Conservation (phyloP, 1,140 invertebrate genomes). For the Solenopsis fugax region DNA sequence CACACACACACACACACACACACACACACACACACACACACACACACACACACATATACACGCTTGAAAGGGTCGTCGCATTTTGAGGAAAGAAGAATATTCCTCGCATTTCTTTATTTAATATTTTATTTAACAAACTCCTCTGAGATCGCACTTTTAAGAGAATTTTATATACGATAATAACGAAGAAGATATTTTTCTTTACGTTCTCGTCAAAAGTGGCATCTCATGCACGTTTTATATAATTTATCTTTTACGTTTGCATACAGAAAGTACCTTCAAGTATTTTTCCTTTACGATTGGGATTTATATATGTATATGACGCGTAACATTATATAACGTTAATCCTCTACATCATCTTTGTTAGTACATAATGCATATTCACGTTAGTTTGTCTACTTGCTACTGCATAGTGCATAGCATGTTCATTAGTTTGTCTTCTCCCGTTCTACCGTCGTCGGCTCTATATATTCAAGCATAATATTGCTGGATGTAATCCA, state of each 20-base stretch:
- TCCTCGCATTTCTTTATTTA: background rate
- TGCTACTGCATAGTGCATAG: background rate
- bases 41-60: no score
- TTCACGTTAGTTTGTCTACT: constrained; percentile 12
- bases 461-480: constrained; percentile 33
- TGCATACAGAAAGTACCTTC: background rate
- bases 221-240: background rate
- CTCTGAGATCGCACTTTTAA: no score
- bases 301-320: background rate
- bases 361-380: background rate
- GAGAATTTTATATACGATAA: background rate
- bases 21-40: no score
- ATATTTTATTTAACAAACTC: background rate
- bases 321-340: constrained; percentile 10
- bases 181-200: background rate
- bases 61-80: background rate
- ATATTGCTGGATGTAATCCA: constrained; percentile 47
- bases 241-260: background rate
- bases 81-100: background rate
- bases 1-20: no score
- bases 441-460: background rate
- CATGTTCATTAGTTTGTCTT: constrained; percentile 46
- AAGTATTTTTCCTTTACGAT: background rate
- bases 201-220: background rate
- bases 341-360: background rate